Evolutionary conservation across 1,140 invertebrate genomes (phyloP).

Genomic region (Pemphigus obesinymphae): DNA sequence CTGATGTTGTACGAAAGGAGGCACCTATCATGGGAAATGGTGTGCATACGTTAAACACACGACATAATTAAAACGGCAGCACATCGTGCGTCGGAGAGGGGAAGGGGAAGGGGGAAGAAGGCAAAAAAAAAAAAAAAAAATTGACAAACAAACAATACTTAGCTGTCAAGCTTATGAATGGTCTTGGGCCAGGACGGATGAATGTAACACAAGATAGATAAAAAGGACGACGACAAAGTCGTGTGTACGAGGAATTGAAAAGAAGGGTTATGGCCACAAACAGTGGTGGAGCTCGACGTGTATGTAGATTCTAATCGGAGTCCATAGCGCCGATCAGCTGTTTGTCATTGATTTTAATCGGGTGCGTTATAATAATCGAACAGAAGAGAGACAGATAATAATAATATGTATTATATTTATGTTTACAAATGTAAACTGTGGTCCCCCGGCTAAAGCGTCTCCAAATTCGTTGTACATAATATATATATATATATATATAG

Average conservation of each 20-base stretch:
- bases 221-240: conserved; percentile 36
- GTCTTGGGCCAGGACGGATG: not conserved
- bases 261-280: conserved; percentile 23
- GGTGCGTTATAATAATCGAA: conserved; percentile 27
- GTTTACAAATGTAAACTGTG: conserved; percentile 2
- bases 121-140: conserved; percentile 18
- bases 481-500: not conserved
- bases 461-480: not conserved
- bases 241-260: conserved; percentile 16
- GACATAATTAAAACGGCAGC: conserved; percentile 20
- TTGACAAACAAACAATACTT: conserved; percentile 36
- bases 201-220: conserved; percentile 23
- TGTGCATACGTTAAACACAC: not conserved
- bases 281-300: not conserved
- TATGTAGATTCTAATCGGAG: conserved; percentile 40
- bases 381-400: not conserved
- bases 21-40: not conserved
- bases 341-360: conserved; percentile 41
- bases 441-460: not conserved
- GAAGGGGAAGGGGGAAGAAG: not conserved
- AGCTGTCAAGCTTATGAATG: conserved; percentile 28
- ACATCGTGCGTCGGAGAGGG: not conserved
- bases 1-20: no score
- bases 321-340: conserved; percentile 35
- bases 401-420: not conserved